phyloP scores from a whole-genome alignment of 2,888 invertebrate genomes.

The Acanthosepion pharaonis region DNA sequence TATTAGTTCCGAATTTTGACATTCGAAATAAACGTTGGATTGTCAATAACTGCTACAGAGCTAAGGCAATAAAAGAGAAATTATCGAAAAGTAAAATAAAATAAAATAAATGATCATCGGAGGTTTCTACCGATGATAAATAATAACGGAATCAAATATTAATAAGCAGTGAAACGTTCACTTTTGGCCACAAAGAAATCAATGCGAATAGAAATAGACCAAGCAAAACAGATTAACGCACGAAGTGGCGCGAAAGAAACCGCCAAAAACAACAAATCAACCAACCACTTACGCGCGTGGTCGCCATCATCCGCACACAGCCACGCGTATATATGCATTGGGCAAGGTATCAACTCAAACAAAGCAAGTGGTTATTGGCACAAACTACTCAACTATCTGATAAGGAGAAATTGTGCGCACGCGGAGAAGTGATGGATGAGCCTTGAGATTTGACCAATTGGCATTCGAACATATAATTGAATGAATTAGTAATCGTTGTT shows the following conservation, averaged over 20 bases:
- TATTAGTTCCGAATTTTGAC: too few species aligned
- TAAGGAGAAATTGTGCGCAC: not conserved
- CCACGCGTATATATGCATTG: not conserved
- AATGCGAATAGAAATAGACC: not conserved
- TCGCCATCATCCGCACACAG: not conserved
- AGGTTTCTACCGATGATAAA: not conserved
- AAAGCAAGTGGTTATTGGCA: not conserved
- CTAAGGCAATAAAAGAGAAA: too few species aligned
- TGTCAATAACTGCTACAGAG: too few species aligned
- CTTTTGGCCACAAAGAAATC: not conserved
- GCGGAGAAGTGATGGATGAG: not conserved
- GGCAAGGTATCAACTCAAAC: not conserved
- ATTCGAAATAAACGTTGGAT: too few species aligned
- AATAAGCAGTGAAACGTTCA: not conserved
- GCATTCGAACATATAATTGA: constrained; percentile 33
- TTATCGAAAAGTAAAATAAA: not conserved
- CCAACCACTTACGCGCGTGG: not conserved
- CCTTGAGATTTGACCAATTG: constrained; percentile 9
- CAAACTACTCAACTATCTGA: not conserved
- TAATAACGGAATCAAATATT: not conserved
- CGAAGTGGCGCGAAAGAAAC: not conserved
- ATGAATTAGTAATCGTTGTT: constrained; percentile 33
- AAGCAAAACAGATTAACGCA: not conserved
- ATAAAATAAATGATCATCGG: not conserved
- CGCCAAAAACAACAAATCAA: not conserved